phyloP scores from a whole-genome alignment of 2,797 vertebrate genomes.

The Catostomus latipinnis region DNA sequence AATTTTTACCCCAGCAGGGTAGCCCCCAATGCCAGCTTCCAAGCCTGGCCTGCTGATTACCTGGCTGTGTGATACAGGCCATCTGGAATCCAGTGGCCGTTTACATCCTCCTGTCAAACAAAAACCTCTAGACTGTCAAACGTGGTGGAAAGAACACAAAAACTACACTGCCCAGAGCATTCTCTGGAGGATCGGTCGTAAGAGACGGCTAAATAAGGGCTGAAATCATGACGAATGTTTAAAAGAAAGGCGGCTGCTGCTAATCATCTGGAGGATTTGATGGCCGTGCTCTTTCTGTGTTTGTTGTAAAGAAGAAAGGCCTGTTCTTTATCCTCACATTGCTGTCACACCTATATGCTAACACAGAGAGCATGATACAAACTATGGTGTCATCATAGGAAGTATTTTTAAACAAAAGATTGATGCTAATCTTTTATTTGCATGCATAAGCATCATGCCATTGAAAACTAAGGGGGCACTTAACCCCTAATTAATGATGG shows the following conservation, averaged over 20 bases:
- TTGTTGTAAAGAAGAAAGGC: slow-evolving; percentile 50
- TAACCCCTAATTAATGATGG: no score
- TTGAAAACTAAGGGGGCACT: no score
- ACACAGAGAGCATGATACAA: background rate
- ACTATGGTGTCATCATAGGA: background rate
- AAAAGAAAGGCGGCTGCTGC: slow-evolving; percentile 62
- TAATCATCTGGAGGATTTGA: slow-evolving; percentile 68
- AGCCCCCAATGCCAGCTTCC: slow-evolving; percentile 46
- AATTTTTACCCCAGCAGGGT: no score
- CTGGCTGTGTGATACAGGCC: slow-evolving; percentile 42
- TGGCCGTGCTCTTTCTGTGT: slow-evolving; percentile 59
- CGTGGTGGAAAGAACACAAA: slow-evolving; percentile 64
- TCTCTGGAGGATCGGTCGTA: slow-evolving; percentile 61
- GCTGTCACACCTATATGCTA: slow-evolving; percentile 12
- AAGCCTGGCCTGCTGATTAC: slow-evolving; percentile 66
- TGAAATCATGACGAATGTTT: slow-evolving; percentile 59
- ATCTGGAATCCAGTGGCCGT: slow-evolving; percentile 68
- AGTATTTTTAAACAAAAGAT: no score
- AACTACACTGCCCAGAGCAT: slow-evolving; percentile 75
- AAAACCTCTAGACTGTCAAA: slow-evolving; percentile 73
- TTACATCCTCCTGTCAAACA: slow-evolving; percentile 80
- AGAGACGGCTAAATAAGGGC: slow-evolving; percentile 74
- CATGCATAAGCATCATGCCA: no score
- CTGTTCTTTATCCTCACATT: background rate
- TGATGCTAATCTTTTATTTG: no score